Evolutionary conservation across 2,888 invertebrate genomes (phyloP).

Genomic region (Mesorhabditis spiculigera): DNA sequence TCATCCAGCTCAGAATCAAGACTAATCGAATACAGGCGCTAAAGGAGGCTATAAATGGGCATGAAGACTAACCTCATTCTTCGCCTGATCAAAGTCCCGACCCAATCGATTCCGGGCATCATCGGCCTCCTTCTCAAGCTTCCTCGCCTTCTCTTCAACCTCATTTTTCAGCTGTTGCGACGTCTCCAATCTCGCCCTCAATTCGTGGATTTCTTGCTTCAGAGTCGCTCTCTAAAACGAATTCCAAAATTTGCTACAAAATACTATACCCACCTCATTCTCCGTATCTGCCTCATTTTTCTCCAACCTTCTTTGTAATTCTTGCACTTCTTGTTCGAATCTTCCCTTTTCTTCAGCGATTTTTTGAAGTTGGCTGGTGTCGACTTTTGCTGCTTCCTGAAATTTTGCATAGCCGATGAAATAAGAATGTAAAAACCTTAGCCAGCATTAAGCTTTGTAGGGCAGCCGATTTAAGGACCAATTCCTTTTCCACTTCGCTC

Average conservation of each 20-base stretch:
- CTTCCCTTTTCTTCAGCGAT: conserved; percentile 27
- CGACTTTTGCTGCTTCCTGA: conserved; percentile 11
- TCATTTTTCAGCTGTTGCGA: neutral
- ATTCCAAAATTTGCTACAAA: neutral
- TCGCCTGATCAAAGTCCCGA: neutral
- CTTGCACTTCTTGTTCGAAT: conserved; percentile 20
- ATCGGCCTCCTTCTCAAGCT: neutral
- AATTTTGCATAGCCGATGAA: neutral
- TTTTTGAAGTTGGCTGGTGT: conserved; percentile 19
- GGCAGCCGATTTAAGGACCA: conserved; percentile 46
- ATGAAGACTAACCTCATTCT: neutral
- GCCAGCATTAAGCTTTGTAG: conserved; percentile 46
- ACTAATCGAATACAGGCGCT: too few species aligned
- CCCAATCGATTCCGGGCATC: neutral
- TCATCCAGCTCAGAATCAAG: too few species aligned
- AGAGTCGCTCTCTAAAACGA: neutral
- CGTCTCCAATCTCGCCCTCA: neutral
- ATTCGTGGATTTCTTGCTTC: neutral
- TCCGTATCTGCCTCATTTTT: conserved; percentile 9
- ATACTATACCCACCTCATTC: conserved; percentile 2
- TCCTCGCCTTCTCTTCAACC: neutral
- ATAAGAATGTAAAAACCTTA: conserved; percentile 18
- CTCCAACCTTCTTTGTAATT: conserved; percentile 17
- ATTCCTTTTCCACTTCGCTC: conserved; percentile 34
- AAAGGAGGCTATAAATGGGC: too few species aligned